Evolutionary conservation across 2,113 vertebrate genomes (phyloP).

Genomic region (Piaya cayana): DNA sequence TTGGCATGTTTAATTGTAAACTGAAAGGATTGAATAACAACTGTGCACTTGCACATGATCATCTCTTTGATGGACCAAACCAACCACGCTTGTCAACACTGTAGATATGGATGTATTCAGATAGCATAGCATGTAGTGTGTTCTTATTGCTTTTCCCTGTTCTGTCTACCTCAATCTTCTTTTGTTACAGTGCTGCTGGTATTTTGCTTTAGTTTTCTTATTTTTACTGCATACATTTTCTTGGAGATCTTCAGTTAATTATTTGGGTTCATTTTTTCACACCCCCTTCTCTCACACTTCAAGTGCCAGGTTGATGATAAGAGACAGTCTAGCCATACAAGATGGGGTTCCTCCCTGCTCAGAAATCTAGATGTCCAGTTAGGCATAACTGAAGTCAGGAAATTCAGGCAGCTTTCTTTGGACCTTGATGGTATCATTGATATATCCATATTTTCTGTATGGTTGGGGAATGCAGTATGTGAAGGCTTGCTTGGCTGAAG

Average conservation of each 20-base stretch:
- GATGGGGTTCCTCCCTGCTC: not conserved
- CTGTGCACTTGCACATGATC: not conserved
- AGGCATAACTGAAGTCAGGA: not conserved
- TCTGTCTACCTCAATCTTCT: not conserved
- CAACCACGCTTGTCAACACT: not conserved
- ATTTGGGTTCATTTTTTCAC: not conserved
- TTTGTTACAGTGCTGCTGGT: not conserved
- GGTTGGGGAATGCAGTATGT: not conserved
- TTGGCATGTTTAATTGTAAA: constrained; percentile 11
- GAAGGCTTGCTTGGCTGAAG: not conserved
- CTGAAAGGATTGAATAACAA: not conserved
- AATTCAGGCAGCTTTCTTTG: not conserved
- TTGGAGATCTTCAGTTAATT: not conserved
- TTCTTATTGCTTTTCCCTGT: not conserved
- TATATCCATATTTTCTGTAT: not conserved
- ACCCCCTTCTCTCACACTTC: not conserved
- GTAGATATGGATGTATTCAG: not conserved
- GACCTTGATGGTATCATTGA: not conserved
- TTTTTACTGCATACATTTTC: not conserved
- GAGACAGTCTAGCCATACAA: not conserved
- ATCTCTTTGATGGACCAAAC: not conserved
- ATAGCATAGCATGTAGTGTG: accelerated
- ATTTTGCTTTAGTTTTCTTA: not conserved
- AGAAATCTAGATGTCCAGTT: not conserved
- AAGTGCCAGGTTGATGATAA: not conserved